A percentile compares a stretch with the other conserved stretches of the same genome.
Evolutionary conservation across 1,140 invertebrate genomes (phyloP).

Genomic region (Globodera rostochiensis): DNA sequence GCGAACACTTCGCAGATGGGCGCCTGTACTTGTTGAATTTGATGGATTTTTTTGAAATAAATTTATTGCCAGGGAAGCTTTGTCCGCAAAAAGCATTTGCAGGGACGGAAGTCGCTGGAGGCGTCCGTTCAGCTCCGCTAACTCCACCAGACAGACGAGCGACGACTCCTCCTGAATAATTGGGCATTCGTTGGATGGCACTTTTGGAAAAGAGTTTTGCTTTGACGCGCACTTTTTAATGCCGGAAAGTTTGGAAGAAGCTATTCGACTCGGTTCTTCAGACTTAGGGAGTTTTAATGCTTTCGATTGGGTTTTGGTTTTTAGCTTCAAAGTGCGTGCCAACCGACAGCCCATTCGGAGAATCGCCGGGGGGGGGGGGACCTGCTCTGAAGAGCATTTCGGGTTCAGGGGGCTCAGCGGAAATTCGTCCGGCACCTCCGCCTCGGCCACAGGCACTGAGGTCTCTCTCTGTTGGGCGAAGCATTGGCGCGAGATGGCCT

Average conservation of each 20-base stretch:
- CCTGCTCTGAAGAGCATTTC: slow-evolving; percentile 57
- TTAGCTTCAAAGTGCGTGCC: too few species aligned
- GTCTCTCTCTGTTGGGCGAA: slow-evolving; percentile 46
- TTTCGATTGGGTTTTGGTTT: too few species aligned
- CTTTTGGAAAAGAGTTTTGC: too few species aligned
- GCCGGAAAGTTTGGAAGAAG: too few species aligned
- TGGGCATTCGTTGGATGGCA: too few species aligned
- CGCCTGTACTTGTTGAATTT: slow-evolving; percentile 13
- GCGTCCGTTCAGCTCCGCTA: slow-evolving; percentile 60
- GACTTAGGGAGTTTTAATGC: too few species aligned
- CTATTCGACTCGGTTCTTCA: too few species aligned
- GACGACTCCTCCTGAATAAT: slow-evolving; percentile 56
- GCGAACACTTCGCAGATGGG: slow-evolving; percentile 56
- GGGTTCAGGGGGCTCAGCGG: slow-evolving; percentile 45
- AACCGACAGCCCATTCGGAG: slow-evolving; percentile 10
- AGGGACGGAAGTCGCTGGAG: slow-evolving; percentile 51
- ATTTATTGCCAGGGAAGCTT: slow-evolving; percentile 14
- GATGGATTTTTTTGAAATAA: slow-evolving; percentile 37
- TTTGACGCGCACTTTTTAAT: too few species aligned
- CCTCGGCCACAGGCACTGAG: background rate
- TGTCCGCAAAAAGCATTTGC: slow-evolving; percentile 3
- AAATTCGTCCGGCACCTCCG: slow-evolving; percentile 45
- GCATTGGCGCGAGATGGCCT: slow-evolving; percentile 56
- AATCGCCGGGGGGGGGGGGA: slow-evolving; percentile 26
- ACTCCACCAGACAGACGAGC: slow-evolving; percentile 59